Conservation (phyloP, 2,888 invertebrate genomes). For the Ischnura elegans region DNA sequence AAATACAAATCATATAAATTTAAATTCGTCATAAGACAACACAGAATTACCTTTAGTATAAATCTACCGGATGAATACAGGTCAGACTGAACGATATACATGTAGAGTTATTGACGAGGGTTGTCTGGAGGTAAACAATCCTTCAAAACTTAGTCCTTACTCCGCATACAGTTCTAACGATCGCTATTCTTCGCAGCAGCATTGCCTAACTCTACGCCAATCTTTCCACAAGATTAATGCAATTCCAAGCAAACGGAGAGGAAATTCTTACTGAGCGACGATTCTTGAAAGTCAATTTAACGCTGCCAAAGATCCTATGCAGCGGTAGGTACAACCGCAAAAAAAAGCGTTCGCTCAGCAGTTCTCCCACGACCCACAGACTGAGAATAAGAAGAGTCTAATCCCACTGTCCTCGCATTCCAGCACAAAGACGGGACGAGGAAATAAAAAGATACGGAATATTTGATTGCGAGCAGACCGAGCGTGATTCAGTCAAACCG, state of each 20-base stretch:
- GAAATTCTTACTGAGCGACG: neutral
- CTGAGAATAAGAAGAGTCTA: no score
- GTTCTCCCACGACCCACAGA: neutral
- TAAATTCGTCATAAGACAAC: no score
- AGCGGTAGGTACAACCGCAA: neutral
- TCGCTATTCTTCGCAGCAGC: neutral
- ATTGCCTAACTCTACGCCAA: neutral
- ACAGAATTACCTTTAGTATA: no score
- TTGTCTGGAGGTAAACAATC: no score
- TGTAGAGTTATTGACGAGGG: no score
- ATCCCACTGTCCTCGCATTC: neutral
- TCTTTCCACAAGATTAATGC: neutral
- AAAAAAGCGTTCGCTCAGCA: neutral
- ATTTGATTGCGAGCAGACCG: constrained; percentile 15
- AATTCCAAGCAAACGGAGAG: no score
- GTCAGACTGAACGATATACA: no score
- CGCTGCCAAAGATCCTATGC: neutral
- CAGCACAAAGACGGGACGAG: neutral
- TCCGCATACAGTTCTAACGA: neutral
- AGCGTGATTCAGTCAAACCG: neutral
- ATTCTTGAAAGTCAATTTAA: neutral
- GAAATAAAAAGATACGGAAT: neutral
- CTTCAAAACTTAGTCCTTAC: no score
- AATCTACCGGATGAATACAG: no score
- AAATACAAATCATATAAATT: no score